These are phyloP conservation scores for Pseudolaguvia tuberculata DNA, from an alignment of 2,113 vertebrate species.

Conservation along the genomic window DNA sequence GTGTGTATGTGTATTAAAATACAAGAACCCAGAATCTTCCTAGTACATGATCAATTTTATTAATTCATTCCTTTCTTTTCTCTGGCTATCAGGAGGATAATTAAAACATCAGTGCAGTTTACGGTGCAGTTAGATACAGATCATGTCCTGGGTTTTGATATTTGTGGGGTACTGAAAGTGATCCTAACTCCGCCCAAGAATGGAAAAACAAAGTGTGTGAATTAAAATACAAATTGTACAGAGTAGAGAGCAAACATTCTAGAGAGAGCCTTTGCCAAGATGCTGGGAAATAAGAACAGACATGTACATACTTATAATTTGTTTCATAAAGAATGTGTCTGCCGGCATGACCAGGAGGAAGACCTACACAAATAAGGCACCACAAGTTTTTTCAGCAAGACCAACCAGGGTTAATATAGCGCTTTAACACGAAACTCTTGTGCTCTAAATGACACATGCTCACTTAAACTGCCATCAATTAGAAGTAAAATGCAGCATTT, in stretches of 20 bases:
- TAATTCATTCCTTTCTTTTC: conserved; percentile 67
- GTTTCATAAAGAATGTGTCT: conserved; percentile 38
- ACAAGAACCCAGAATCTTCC: conserved; percentile 26
- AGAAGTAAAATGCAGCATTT: background rate
- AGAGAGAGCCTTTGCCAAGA: conserved; percentile 21
- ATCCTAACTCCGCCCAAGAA: background rate
- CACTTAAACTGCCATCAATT: conserved; percentile 11
- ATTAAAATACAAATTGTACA: conserved; percentile 22
- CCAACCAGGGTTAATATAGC: conserved; percentile 39
- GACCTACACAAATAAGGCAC: conserved; percentile 55
- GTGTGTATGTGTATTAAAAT: background rate
- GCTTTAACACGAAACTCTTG: conserved; percentile 10
- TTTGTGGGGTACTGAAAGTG: conserved; percentile 59
- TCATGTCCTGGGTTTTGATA: background rate
- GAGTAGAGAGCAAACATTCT: conserved; percentile 44
- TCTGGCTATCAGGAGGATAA: conserved; percentile 59
- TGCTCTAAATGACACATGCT: conserved; percentile 24
- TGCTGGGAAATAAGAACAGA: conserved; percentile 27
- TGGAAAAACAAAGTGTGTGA: conserved; percentile 49
- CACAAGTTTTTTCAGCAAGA: conserved; percentile 47
- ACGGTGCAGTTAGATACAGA: conserved; percentile 67
- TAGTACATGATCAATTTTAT: conserved; percentile 60
- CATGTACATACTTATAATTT: conserved; percentile 27
- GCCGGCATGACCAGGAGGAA: conserved; percentile 35
- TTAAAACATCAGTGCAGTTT: conserved; percentile 85